A percentile compares a stretch with the other conserved stretches of the same genome.
Evolutionary conservation across 2,797 vertebrate species (phyloP).

Genomic region (Rhinella marina): DNA sequence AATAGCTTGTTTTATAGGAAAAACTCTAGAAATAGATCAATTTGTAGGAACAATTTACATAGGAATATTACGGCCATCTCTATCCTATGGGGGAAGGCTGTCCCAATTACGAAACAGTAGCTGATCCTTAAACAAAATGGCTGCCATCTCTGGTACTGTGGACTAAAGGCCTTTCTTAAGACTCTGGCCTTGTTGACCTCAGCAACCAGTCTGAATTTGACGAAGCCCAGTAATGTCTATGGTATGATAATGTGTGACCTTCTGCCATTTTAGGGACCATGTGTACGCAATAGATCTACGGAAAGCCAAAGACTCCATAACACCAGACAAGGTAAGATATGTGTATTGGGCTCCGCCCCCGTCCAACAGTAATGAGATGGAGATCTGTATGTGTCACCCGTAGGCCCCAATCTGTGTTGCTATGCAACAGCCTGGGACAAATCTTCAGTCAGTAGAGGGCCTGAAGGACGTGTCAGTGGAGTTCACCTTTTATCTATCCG

Average conservation of each 20-base stretch:
- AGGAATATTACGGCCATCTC: neutral
- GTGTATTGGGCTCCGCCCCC: neutral
- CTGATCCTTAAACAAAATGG: neutral
- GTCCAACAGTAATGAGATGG: neutral
- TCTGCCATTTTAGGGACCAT: constrained; percentile 81
- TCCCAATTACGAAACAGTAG: too few species aligned
- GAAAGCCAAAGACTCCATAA: constrained; percentile 78
- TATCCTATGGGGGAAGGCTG: too few species aligned
- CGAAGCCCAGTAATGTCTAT: neutral
- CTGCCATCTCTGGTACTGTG: neutral
- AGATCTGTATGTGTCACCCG: neutral
- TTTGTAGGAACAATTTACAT: neutral
- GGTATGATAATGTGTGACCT: neutral
- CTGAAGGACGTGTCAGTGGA: neutral
- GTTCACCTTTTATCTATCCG: neutral
- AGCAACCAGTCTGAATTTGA: neutral
- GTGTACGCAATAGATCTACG: constrained; percentile 90
- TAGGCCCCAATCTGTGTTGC: neutral
- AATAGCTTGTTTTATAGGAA: constrained; percentile 14
- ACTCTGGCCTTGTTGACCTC: neutral
- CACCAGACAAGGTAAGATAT: constrained; percentile 83
- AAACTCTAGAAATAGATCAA: too few species aligned
- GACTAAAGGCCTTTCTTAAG: neutral
- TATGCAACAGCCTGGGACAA: neutral
- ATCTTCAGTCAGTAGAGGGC: too few species aligned